Base-by-base conservation (phyloP, 2,888 invertebrate genomes). In the Sinhomidia bicolor region DNA sequence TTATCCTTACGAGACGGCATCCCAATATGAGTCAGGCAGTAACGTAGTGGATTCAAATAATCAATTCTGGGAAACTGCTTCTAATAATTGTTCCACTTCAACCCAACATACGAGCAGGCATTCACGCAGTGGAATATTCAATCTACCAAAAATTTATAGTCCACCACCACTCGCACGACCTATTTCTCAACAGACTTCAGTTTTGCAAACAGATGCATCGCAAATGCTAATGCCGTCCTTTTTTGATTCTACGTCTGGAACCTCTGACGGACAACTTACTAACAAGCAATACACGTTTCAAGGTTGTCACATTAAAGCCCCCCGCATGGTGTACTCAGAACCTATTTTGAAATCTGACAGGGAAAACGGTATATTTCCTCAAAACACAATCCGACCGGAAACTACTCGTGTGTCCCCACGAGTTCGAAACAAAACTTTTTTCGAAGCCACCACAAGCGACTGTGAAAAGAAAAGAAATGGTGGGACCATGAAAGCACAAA, bases 211-310 rank as follows among this genome's bases (percentile, higher is more conserved):
- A n/a, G 71, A 1, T 51, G 10, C 79, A 17, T 76, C 62, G 6
- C 51, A 79, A 12, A 6, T 80, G 5, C 51, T 87, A 7, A 87
- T 87, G 86, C 86, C 86, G 10, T 87, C 86, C 14, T 87, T 86
- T 80, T 60, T 86, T 29, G 71, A 68, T 44, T n/a, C n/a, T n/a
- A 54, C 71, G 44, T 65, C 26, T 1, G 9, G 44, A 6, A 78
- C 23, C 17, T 17, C n/a, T 6, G 7, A 32, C 17, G 12, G 12
- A 7, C 26, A 26, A 26, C 23, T 17, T 51, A 41, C n/a, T 7
- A 20, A 17, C 47, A 26, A 84, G 57, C n/a, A 57, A 23, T 17
- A 1, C 10, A n/a, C 17, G 2, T 44, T 44, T 44, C 20, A 14
- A 44, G 4, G n/a, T n/a, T n/a, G n/a, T n/a, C n/a, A n/a, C n/a